A percentile compares a stretch with the other conserved stretches of the same genome.
phyloP scores from a whole-genome alignment of 2,888 invertebrate species.

The Odontomyia ornata region DNA sequence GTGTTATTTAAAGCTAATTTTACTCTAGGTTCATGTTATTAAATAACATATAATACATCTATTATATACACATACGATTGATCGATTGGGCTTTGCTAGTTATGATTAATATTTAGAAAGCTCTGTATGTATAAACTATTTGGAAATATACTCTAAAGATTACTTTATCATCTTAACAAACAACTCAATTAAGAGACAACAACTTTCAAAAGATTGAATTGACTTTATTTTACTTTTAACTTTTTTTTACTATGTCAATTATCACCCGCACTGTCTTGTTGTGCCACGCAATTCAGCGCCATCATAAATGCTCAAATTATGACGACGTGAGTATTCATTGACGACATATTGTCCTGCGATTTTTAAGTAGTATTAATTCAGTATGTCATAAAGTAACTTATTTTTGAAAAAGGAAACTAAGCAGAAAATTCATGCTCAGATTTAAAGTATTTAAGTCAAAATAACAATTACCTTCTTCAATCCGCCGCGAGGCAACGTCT shows the following conservation, averaged over 20 bases:
- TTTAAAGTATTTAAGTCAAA: background rate
- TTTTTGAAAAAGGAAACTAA: too few relatives aligned
- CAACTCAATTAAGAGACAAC: slow-evolving; percentile 17
- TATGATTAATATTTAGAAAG: slow-evolving; percentile 24
- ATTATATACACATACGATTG: slow-evolving; percentile 5
- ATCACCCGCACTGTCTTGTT: slow-evolving; percentile 84
- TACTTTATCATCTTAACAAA: slow-evolving; percentile 23
- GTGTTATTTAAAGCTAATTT: background rate
- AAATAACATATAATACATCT: background rate
- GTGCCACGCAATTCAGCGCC: slow-evolving; percentile 78
- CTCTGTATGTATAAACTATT: slow-evolving; percentile 1
- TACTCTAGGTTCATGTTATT: background rate
- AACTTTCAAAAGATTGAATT: slow-evolving; percentile 23
- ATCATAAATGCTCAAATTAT: slow-evolving; percentile 80
- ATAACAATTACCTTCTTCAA: slow-evolving; percentile 73
- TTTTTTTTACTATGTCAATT: slow-evolving; percentile 61
- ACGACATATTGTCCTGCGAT: slow-evolving; percentile 74
- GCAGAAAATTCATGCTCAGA: too few relatives aligned
- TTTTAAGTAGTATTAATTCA: background rate
- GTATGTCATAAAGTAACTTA: background rate
- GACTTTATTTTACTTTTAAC: background rate
- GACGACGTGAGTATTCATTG: slow-evolving; percentile 78
- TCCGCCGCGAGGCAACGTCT: slow-evolving; percentile 78
- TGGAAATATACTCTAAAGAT: background rate
- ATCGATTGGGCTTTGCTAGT: slow-evolving; percentile 8